Evolutionary conservation across 2,797 vertebrate genomes (phyloP).

Genomic region (Cyprinodon diabolis): DNA sequence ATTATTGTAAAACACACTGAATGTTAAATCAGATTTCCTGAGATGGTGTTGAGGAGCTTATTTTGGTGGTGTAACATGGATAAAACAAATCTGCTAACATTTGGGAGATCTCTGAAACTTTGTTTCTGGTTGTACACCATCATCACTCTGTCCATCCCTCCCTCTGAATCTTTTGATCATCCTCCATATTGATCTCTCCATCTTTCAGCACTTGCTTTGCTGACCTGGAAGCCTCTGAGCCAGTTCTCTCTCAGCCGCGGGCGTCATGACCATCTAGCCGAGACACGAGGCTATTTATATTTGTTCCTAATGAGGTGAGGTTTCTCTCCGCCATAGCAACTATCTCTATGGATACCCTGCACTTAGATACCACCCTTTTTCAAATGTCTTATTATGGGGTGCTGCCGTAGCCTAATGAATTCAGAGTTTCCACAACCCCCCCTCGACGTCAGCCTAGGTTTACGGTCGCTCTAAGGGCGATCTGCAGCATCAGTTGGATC

Average conservation of each 20-base stretch:
- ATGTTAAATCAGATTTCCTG: slow-evolving; percentile 2
- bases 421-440: slow-evolving; percentile 57
- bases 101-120: slow-evolving; percentile 43
- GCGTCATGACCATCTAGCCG: slow-evolving; percentile 71
- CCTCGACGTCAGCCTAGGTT: slow-evolving; percentile 24
- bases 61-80: neutral
- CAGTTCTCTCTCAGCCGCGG: slow-evolving; percentile 59
- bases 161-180: slow-evolving; percentile 42
- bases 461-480: slow-evolving; percentile 22
- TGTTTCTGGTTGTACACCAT: slow-evolving; percentile 36
- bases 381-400: slow-evolving; percentile 78
- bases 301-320: slow-evolving; percentile 82
- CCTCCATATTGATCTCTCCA: slow-evolving; percentile 37
- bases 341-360: slow-evolving; percentile 82
- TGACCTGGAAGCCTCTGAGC: slow-evolving; percentile 65
- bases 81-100: slow-evolving; percentile 43
- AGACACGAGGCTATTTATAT: slow-evolving; percentile 80
- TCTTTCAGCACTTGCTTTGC: slow-evolving; percentile 34
- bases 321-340: slow-evolving; percentile 81
- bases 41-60: neutral
- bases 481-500: slow-evolving; percentile 38
- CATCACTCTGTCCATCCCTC: slow-evolving; percentile 28
- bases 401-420: slow-evolving; percentile 73
- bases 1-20: slow-evolving; percentile 2
- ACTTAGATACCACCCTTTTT: slow-evolving; percentile 78